Percentiles rank a stretch among this genome's conserved stretches.
These are phyloP conservation scores for Latheticus oryzae DNA, from an alignment of 2,888 invertebrate genomes.

Conservation along the genomic window DNA sequence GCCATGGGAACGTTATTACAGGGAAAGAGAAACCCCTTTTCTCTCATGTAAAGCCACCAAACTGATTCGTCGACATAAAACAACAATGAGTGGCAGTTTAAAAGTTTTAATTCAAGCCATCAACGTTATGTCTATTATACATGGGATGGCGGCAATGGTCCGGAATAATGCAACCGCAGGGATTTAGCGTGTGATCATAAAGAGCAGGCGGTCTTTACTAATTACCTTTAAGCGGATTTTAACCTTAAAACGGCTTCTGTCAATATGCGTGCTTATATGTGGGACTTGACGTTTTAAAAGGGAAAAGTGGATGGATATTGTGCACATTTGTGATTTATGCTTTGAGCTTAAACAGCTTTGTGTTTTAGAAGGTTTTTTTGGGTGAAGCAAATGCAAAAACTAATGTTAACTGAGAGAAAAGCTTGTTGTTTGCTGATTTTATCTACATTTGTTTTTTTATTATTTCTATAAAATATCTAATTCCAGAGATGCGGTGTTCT, in stretches of 20 bases:
- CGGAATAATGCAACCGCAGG: slow-evolving; percentile 45
- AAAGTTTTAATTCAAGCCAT: slow-evolving; percentile 47
- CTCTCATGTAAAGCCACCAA: slow-evolving; percentile 18
- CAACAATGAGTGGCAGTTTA: slow-evolving; percentile 47
- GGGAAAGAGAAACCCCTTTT: no score
- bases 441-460: no score
- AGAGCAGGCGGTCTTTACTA: slow-evolving; percentile 43
- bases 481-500: no score
- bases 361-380: no score
- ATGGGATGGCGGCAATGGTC: slow-evolving; percentile 43
- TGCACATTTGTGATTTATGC: no score
- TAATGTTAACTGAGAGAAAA: no score
- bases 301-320: no score
- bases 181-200: slow-evolving; percentile 41
- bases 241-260: slow-evolving; percentile 17
- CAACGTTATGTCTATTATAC: slow-evolving; percentile 41
- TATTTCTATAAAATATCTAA: no score
- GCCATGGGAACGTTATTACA: slow-evolving; percentile 47
- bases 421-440: no score
- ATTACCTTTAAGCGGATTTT: slow-evolving; percentile 47
- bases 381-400: no score
- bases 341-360: no score
- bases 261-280: no score
- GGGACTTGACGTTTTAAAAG: slow-evolving; percentile 23
- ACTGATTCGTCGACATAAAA: slow-evolving; percentile 42